Evolutionary conservation across 2,797 vertebrate genomes (phyloP).

Genomic region (Yasuhikotakia modesta): DNA sequence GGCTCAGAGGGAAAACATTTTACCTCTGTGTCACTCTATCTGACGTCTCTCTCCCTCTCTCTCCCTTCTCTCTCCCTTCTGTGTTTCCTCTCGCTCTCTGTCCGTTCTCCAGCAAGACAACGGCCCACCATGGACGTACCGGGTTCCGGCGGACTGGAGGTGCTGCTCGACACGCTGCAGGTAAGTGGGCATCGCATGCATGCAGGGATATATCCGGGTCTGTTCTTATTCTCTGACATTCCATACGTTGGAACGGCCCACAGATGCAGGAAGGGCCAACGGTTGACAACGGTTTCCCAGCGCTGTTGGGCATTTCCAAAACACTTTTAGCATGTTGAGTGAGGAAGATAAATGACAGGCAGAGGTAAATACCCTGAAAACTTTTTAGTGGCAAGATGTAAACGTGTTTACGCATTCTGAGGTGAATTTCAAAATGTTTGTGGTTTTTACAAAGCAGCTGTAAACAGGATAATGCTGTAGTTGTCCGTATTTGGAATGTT

Average conservation of each 20-base stretch:
- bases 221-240: constrained; percentile 1
- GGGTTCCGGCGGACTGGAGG: constrained; percentile 84
- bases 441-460: not conserved
- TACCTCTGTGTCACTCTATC: constrained; percentile 23
- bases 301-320: not conserved
- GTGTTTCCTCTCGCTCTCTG: constrained; percentile 54
- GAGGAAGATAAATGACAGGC: not conserved
- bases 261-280: not conserved
- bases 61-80: constrained; percentile 42
- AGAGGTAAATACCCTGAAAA: not conserved
- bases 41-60: constrained; percentile 54
- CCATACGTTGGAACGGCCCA: constrained; percentile 8
- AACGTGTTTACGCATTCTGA: not conserved
- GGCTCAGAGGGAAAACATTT: constrained; percentile 54
- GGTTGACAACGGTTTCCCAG: not conserved
- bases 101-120: constrained; percentile 53
- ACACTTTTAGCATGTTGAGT: constrained; percentile 14
- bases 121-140: constrained; percentile 79
- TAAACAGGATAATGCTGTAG: not conserved
- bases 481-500: not conserved
- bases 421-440: not conserved
- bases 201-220: constrained; percentile 26
- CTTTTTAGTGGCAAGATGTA: not conserved
- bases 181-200: constrained; percentile 72
- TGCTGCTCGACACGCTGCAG: constrained; percentile 87